Evolutionary conservation across 37 sponge, comb jelly and placozoan genomes (phyloP).

Genomic region (Eunapius fragilis): DNA sequence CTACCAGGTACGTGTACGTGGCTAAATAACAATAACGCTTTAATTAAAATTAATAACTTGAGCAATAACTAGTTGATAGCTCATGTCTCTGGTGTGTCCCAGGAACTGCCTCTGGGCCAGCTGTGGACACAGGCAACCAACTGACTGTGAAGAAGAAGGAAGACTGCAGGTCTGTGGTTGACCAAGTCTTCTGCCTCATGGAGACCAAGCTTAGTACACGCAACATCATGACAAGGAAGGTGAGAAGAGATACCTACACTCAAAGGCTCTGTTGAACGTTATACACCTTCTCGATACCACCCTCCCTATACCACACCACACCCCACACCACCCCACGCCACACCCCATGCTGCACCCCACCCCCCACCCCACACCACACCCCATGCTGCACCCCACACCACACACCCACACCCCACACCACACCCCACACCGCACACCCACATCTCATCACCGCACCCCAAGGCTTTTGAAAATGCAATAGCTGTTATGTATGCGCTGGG

Average conservation of each 20-base stretch:
- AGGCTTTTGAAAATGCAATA: constrained; percentile 89
- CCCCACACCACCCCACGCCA: not conserved
- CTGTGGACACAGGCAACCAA: constrained; percentile 57
- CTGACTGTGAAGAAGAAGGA: constrained; percentile 57
- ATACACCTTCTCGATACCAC: too few species aligned
- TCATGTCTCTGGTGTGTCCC: constrained; percentile 12
- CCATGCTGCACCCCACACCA: not conserved
- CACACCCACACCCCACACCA: not conserved
- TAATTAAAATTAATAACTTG: not conserved
- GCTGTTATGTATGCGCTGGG: constrained; percentile 73
- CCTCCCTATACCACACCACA: not conserved
- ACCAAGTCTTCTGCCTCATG: constrained; percentile 43
- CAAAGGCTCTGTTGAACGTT: too few species aligned
- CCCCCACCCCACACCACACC: not conserved
- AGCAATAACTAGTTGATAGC: not conserved
- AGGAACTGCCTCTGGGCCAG: constrained; percentile 76
- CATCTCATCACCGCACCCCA: not conserved
- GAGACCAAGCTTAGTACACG: constrained; percentile 26
- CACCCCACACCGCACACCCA: not conserved
- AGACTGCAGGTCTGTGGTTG: constrained; percentile 58
- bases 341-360: not conserved
- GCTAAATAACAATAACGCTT: too few species aligned
- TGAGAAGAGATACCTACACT: too few species aligned
- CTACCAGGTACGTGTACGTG: constrained; percentile 47
- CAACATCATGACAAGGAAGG: constrained; percentile 76